These are phyloP conservation scores for Sebastes aleutianus DNA, from an alignment of 2,797 vertebrate genomes.

Conservation along the genomic window DNA sequence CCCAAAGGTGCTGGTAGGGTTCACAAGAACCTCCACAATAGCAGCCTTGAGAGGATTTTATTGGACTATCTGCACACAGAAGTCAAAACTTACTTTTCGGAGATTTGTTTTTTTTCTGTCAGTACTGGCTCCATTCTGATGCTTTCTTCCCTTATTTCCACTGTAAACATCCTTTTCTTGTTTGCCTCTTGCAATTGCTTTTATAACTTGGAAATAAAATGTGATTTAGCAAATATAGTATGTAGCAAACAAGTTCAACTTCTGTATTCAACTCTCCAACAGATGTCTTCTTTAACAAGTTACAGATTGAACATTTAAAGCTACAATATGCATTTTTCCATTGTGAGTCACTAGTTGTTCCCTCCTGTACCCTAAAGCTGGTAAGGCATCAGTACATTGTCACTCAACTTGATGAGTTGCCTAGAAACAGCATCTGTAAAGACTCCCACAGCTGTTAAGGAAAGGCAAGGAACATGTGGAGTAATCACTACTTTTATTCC, in stretches of 20 bases:
- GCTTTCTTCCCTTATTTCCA: not conserved
- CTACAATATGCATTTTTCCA: not conserved
- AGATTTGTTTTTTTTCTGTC: not conserved
- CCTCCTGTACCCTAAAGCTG: not conserved
- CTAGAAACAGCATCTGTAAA: conserved; percentile 28
- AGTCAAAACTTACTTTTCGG: conserved; percentile 8
- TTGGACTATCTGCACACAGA: conserved; percentile 25
- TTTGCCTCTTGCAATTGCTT: conserved; percentile 39
- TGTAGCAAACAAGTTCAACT: not conserved
- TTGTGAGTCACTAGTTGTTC: not conserved
- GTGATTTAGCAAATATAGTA: not conserved
- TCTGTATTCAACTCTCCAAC: not conserved
- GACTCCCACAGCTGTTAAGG: conserved; percentile 3
- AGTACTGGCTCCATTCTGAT: conserved; percentile 9
- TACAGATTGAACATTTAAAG: conserved; percentile 7
- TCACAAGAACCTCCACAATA: conserved; percentile 31
- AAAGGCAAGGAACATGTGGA: not conserved
- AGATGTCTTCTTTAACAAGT: not conserved
- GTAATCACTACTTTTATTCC: not conserved
- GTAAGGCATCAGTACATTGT: conserved; percentile 13
- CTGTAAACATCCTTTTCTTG: conserved; percentile 19
- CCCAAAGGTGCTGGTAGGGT: conserved; percentile 31
- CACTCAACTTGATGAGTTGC: conserved; percentile 33
- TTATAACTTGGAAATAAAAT: conserved; percentile 14
- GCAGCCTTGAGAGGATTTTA: conserved; percentile 34